A percentile compares a stretch with the other conserved stretches of the same genome.
Conservation (phyloP, 2,797 vertebrate genomes). For the Phyllotis vaccarum region DNA sequence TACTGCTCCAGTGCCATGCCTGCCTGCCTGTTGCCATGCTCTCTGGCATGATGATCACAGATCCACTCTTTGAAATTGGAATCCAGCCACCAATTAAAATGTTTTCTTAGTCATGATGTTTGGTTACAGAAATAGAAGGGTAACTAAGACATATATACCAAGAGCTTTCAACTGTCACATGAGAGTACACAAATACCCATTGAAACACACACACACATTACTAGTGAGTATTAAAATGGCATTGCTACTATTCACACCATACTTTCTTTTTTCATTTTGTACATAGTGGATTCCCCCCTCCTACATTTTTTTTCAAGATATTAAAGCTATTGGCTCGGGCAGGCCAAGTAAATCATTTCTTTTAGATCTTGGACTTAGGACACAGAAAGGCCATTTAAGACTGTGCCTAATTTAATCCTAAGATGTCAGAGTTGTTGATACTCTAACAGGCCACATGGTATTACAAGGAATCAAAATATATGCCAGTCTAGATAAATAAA, state of each 20-base stretch:
- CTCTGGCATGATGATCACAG: neutral
- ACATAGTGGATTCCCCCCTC: neutral
- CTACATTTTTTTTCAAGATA: neutral
- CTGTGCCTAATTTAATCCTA: too few relatives aligned
- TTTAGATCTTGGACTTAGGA: neutral
- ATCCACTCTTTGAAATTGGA: neutral
- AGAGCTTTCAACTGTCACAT: too few relatives aligned
- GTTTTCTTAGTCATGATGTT: neutral
- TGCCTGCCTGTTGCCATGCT: neutral
- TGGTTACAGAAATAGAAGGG: neutral
- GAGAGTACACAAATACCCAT: neutral
- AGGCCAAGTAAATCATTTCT: neutral
- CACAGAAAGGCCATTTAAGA: too few relatives aligned
- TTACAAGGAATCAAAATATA: neutral
- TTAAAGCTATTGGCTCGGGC: neutral
- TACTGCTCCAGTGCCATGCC: too few relatives aligned
- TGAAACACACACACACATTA: neutral
- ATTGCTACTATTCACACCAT: neutral
- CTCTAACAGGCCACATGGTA: neutral
- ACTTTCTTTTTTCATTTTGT: neutral
- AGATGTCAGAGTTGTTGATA: neutral
- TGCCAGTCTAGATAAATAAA: neutral
- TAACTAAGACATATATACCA: neutral
- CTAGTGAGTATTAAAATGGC: neutral
- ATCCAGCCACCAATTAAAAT: neutral